Percentiles rank a stretch among this genome's conserved stretches.
These are phyloP conservation scores for Anthrax anthrax DNA, from an alignment of 2,888 invertebrate species.

Conservation along the genomic window DNA sequence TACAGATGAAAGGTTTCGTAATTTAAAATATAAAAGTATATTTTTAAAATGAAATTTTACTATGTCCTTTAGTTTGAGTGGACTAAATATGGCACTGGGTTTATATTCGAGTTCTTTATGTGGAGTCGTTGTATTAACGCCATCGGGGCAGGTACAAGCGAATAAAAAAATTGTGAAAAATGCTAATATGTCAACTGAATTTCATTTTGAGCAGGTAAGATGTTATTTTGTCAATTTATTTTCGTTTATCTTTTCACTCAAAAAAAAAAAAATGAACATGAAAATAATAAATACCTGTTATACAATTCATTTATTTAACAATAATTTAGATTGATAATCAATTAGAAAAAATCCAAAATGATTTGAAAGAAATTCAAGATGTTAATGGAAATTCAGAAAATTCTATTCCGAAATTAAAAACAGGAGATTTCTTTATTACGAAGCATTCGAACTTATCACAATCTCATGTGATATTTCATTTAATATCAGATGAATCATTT, in stretches of 20 bases:
- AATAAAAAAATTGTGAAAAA: conserved; percentile 32
- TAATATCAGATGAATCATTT: conserved; percentile 72
- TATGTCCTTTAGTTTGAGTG: conserved; percentile 24
- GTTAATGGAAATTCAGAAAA: conserved; percentile 17
- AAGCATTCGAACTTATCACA: conserved; percentile 88
- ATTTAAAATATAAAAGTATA: no score
- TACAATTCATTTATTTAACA: background rate
- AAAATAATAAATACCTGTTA: no score
- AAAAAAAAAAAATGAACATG: background rate
- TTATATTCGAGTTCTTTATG: conserved; percentile 85
- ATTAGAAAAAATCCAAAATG: conserved; percentile 52
- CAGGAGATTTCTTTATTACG: conserved; percentile 76
- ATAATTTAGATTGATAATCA: conserved; percentile 62
- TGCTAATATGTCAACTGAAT: conserved; percentile 62
- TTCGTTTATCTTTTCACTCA: no score
- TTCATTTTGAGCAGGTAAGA: conserved; percentile 63
- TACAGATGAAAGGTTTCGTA: conserved; percentile 28
- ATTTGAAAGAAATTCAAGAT: conserved; percentile 38
- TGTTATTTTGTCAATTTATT: no score
- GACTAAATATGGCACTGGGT: conserved; percentile 80
- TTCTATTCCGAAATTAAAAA: conserved; percentile 44
- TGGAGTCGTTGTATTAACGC: conserved; percentile 67
- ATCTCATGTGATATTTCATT: conserved; percentile 90
- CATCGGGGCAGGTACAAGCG: conserved; percentile 29
- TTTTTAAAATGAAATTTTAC: background rate